Conservation (phyloP, 2,888 invertebrate species). For the Plebejus argus region DNA sequence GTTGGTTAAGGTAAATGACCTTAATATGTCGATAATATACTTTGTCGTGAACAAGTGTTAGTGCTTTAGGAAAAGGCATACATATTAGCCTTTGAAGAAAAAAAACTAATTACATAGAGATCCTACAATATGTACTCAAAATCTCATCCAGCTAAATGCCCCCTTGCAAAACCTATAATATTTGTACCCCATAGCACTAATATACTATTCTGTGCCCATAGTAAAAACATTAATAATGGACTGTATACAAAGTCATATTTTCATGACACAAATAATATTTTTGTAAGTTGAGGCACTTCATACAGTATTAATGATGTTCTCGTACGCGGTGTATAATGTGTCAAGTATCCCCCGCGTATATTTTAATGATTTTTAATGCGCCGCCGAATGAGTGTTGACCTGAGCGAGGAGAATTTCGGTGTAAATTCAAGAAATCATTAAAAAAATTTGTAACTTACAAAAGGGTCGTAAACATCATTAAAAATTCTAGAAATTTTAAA, state of each 20-base stretch:
- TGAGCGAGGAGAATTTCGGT: background rate
- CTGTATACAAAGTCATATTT: background rate
- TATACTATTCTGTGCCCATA: too few relatives aligned
- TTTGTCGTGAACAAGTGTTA: too few relatives aligned
- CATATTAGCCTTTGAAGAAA: too few relatives aligned
- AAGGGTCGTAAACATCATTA: background rate
- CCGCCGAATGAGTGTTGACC: conserved; percentile 10
- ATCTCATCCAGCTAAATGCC: background rate
- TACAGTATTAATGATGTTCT: conserved; percentile 27
- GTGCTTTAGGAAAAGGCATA: too few relatives aligned
- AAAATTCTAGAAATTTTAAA: background rate
- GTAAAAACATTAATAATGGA: background rate
- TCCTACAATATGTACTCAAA: too few relatives aligned
- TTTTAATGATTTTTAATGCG: conserved; percentile 21
- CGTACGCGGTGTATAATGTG: background rate
- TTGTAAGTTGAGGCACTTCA: conserved; percentile 26
- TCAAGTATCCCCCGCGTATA: conserved; percentile 4
- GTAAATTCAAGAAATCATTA: background rate
- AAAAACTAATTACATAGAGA: too few relatives aligned
- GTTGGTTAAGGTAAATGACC: too few relatives aligned
- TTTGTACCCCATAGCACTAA: background rate
- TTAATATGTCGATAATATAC: too few relatives aligned
- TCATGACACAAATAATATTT: conserved; percentile 18
- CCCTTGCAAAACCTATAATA: background rate
- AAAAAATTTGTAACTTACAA: background rate